phyloP scores from a whole-genome alignment of 2,888 invertebrate genomes.

The Cantharis rufa region DNA sequence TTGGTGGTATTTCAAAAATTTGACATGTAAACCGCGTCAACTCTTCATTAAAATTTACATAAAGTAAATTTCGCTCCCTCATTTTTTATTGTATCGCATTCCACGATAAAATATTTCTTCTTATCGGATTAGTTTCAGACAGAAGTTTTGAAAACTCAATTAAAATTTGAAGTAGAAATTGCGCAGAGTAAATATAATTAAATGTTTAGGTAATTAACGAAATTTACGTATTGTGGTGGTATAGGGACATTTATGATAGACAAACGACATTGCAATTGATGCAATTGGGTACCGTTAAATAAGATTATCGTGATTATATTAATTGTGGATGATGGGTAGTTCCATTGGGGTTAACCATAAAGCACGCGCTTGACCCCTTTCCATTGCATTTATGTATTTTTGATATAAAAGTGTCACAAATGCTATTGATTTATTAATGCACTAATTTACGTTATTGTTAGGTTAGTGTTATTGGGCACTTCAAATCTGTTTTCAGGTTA shows the following conservation, averaged over 20 bases:
- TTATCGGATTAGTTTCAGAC: neutral
- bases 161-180: constrained; percentile 31
- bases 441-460: constrained; percentile 11
- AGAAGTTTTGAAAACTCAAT: neutral
- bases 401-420: constrained; percentile 53
- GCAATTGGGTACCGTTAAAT: constrained; percentile 52
- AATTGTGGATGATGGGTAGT: constrained; percentile 53
- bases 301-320: constrained; percentile 55
- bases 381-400: constrained; percentile 38
- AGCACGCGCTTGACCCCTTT: constrained; percentile 48
- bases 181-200: constrained; percentile 10
- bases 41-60: neutral
- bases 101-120: neutral
- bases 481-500: neutral
- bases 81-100: neutral
- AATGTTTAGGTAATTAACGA: neutral
- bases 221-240: neutral
- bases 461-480: neutral
- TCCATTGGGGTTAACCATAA: constrained; percentile 49
- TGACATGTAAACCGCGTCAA: neutral
- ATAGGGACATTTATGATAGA: constrained; percentile 36
- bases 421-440: constrained; percentile 41
- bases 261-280: constrained; percentile 44
- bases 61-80: neutral
- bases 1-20: neutral